These are phyloP conservation scores for Isurus oxyrinchus DNA, from an alignment of 2,113 vertebrate genomes.

Conservation along the genomic window DNA sequence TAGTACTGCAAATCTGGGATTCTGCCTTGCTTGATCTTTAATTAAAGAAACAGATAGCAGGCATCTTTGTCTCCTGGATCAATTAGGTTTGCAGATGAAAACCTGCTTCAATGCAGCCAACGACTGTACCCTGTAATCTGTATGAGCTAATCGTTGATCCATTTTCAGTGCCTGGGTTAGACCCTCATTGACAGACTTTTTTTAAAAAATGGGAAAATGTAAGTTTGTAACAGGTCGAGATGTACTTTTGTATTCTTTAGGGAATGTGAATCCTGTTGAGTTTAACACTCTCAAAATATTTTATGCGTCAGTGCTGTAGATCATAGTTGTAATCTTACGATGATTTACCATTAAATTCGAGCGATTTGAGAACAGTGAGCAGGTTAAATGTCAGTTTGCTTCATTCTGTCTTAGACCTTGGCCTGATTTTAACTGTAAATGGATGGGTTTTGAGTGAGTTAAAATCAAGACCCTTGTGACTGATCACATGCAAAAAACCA, in stretches of 20 bases:
- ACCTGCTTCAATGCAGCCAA: not conserved
- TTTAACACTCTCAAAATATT: not conserved
- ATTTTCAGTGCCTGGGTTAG: not conserved
- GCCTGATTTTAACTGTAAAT: not conserved
- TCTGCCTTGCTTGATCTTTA: not conserved
- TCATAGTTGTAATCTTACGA: not conserved
- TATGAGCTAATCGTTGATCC: not conserved
- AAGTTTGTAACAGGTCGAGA: not conserved
- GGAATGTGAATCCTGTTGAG: conserved; percentile 4
- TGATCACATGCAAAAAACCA: no score
- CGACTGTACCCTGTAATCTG: not conserved
- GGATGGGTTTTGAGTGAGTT: no score
- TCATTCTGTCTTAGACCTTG: not conserved
- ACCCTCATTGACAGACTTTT: not conserved
- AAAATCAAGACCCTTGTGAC: no score
- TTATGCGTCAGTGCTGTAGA: not conserved
- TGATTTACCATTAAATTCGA: not conserved
- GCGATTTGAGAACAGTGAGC: not conserved
- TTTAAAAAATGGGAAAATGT: not conserved
- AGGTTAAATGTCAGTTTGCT: not conserved
- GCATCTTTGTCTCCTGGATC: not conserved
- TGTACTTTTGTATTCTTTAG: not conserved
- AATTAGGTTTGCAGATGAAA: not conserved
- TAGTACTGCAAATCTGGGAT: not conserved
- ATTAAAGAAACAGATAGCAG: not conserved